Evolutionary conservation across 1,140 invertebrate species (phyloP), one percentile per base, ranked within the genome.

Genomic region (Drosophila micromelanica): DNA sequence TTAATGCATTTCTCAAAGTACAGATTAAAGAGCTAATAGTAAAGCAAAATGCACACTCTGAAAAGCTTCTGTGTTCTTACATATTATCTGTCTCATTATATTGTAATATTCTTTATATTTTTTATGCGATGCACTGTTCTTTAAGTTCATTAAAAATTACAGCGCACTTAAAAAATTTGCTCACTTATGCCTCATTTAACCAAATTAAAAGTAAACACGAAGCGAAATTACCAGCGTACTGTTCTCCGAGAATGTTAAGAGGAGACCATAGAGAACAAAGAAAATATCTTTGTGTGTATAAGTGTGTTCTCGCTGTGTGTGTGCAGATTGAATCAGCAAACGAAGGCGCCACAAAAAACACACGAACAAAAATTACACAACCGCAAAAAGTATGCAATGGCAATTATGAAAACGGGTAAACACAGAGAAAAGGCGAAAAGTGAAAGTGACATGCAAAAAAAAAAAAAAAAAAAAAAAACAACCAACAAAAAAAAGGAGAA

Each of bases 191-290:
- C 84, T 89, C 84, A 87, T 89, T 89, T 84, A 89, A 89, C 76
- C 76, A 89, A 89, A 89, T 89, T 89, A 89, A 89, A 89, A 89
- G 85, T 89, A 89, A 89, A 89, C 84, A 89, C 70, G 72, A 80
- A 37, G 7, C 59, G 11, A 74, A 71, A 75, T 78, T 62, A 63
- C 60, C 71, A 74, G 9, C 30, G 62, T 37, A 55, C 55, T 23
- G 35, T 23, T 46, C 27, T 6, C 15, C 23, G 71, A 76, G 64
- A 80, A 63, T 65, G 61, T 48, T 55, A 59, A 37, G 20, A 48
- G 63, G 69, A 65, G 60, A 61, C 38, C 42, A 63, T 46, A 71
- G 40, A 59, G 60, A 57, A 67, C 63, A 81, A 81, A 80, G 70
- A 77, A 81, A 64, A 62, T 68, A 46, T 52, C 40, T 4, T 8